Conservation (phyloP, 2,113 vertebrate species). For the Heteronetta atricapilla region DNA sequence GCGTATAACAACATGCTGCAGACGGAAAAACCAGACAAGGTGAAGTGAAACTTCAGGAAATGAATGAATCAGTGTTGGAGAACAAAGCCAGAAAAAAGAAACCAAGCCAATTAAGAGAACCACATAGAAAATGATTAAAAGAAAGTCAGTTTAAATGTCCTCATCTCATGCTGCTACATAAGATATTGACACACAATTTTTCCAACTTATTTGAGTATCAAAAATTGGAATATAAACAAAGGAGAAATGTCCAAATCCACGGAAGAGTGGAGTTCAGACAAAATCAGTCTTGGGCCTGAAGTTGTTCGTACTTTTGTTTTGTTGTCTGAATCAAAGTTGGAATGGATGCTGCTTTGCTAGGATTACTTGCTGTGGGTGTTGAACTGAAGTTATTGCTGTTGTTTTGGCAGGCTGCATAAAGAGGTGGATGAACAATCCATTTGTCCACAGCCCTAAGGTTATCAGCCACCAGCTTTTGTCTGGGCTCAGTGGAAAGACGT, state of each 20-base stretch:
- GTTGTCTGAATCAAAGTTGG: background rate
- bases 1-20: conserved; percentile 46
- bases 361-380: background rate
- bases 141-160: background rate
- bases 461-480: background rate
- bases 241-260: background rate
- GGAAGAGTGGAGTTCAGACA: background rate
- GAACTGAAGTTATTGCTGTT: background rate
- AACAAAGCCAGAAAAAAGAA: conserved; percentile 64
- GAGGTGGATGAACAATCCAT: background rate
- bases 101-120: conserved; percentile 36
- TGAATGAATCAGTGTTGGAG: conserved; percentile 52
- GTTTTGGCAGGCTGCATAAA: background rate
- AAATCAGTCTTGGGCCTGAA: background rate
- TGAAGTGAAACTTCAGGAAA: conserved; percentile 73
- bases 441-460: background rate
- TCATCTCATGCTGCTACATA: background rate
- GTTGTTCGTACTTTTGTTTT: background rate
- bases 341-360: background rate
- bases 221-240: conserved; percentile 9
- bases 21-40: conserved; percentile 65
- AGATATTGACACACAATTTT: background rate
- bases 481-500: background rate
- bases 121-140: conserved; percentile 18
- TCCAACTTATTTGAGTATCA: background rate